Percentiles rank a stretch among this genome's conserved stretches.
phyloP scores from a whole-genome alignment of 1,140 invertebrate species.

The Dryas iulia region DNA sequence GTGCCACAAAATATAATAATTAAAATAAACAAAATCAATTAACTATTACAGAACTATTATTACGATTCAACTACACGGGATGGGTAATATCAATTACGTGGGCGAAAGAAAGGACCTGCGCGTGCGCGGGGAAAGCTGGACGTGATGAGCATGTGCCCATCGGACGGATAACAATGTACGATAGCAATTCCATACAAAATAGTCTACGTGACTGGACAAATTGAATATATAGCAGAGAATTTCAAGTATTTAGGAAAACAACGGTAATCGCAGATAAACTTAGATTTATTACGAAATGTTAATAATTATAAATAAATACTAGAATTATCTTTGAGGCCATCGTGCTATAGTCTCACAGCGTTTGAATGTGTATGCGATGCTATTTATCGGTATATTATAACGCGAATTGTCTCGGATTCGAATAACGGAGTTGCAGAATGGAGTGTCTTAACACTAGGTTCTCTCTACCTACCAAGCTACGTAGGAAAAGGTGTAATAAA shows the following conservation, averaged over 20 bases:
- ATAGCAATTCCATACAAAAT: conserved; percentile 46
- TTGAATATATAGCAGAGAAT: conserved; percentile 38
- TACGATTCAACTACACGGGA: background rate
- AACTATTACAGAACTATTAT: background rate
- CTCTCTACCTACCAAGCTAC: too few species aligned
- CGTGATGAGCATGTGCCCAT: conserved; percentile 46
- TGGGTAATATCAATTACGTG: conserved; percentile 6
- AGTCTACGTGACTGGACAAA: conserved; percentile 52
- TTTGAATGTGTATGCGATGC: too few species aligned
- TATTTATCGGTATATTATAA: too few species aligned
- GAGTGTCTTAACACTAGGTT: too few species aligned
- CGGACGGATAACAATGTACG: conserved; percentile 31
- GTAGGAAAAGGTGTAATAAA: too few species aligned
- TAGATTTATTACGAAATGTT: background rate
- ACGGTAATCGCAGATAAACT: conserved; percentile 6
- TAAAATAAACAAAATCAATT: background rate
- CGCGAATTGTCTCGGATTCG: too few species aligned
- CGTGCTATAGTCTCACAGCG: too few species aligned
- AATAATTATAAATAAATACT: background rate
- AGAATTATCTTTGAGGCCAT: too few species aligned
- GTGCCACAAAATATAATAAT: background rate
- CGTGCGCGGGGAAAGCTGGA: conserved; percentile 49
- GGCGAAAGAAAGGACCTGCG: conserved; percentile 38
- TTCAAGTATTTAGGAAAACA: conserved; percentile 25
- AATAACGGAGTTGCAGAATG: too few species aligned